Evolutionary conservation across 92 coral and sea anemone species (phyloP).

Genomic region (Bergia sp.): DNA sequence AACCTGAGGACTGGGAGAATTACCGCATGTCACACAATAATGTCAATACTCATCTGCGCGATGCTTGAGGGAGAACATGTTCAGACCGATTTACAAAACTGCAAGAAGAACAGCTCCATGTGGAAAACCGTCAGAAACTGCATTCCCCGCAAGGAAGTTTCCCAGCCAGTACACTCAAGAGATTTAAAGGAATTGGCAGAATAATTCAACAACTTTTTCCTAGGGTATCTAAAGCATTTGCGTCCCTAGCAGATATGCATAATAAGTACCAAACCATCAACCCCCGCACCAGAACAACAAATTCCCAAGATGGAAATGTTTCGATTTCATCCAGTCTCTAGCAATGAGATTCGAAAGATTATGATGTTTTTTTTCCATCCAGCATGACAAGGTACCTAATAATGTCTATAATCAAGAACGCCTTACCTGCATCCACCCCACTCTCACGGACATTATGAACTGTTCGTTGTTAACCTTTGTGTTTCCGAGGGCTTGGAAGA

Average conservation of each 20-base stretch:
- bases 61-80: constrained; percentile 38
- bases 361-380: constrained; percentile 7
- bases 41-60: constrained; percentile 29
- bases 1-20: constrained; percentile 15
- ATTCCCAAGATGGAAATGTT: no score
- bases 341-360: constrained; percentile 10
- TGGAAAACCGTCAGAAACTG: constrained; percentile 47
- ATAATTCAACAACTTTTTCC: constrained; percentile 42
- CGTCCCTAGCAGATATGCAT: not conserved
- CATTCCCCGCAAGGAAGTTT: constrained; percentile 42
- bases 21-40: constrained; percentile 15
- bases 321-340: not conserved
- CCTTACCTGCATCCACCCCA: not conserved
- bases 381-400: constrained; percentile 8
- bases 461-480: no score
- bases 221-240: constrained; percentile 14
- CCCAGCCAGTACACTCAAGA: constrained; percentile 41
- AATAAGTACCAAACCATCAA: not conserved
- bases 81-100: not conserved
- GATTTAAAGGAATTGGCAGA: constrained; percentile 38
- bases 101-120: constrained; percentile 22
- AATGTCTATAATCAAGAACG: not conserved
- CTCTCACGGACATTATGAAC: constrained; percentile 20
- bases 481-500: not conserved
- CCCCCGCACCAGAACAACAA: no score